Conservation (phyloP, 2,797 vertebrate genomes). For the Chaunax sp. region DNA sequence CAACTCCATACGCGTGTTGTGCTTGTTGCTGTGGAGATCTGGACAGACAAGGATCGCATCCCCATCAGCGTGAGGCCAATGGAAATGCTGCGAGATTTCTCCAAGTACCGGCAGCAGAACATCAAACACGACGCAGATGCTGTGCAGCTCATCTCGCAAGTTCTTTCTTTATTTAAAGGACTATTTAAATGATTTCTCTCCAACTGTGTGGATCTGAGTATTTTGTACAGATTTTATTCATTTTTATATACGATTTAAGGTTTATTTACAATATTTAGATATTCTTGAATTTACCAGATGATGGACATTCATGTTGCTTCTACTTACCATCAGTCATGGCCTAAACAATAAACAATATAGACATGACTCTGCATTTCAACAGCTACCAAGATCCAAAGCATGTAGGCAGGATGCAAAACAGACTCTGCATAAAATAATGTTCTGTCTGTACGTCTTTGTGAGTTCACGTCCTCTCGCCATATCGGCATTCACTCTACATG, state of each 20-base stretch:
- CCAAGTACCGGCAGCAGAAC: slow-evolving; percentile 92
- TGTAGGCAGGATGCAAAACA: not conserved
- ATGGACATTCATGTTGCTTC: not conserved
- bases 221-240: not conserved
- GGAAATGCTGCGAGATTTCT: slow-evolving; percentile 93
- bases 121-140: slow-evolving; percentile 92
- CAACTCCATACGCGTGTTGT: slow-evolving; percentile 97
- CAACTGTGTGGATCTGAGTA: too few species aligned
- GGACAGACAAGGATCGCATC: slow-evolving; percentile 95
- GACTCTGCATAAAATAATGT: not conserved
- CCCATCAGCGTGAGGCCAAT: slow-evolving; percentile 89
- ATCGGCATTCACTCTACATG: not conserved
- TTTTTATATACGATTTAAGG: not conserved
- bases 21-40: slow-evolving; percentile 95
- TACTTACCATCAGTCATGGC: not conserved
- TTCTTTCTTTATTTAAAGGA: slow-evolving; percentile 26
- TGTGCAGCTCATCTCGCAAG: slow-evolving; percentile 96
- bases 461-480: not conserved
- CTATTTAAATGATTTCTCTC: too few species aligned
- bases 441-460: too few species aligned
- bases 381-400: not conserved
- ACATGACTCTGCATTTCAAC: not conserved
- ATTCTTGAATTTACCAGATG: not conserved
- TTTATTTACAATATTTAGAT: not conserved
- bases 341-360: not conserved